Evolutionary conservation across 2,797 vertebrate genomes (phyloP), one percentile per base, ranked within the genome.

Genomic region (Botia kubotai): DNA sequence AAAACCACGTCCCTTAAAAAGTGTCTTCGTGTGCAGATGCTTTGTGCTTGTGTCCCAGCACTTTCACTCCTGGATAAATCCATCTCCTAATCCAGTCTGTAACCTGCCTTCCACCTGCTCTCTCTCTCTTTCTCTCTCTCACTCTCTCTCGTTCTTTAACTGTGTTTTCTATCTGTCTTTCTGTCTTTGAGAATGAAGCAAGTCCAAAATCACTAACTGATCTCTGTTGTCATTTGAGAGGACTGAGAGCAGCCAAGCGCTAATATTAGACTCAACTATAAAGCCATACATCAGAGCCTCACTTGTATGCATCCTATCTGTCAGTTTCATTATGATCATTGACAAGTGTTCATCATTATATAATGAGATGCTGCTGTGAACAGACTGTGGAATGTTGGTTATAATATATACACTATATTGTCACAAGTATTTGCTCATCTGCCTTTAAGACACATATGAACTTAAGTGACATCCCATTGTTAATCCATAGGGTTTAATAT

Each of bases 261-360:
- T 94, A 94, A 94, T 92, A 89, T 93, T 94, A 94, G 93, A 89
- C 85, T 73, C 69, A 86, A 92, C 87, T 90, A 92, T 92, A 91
- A 93, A 93, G 90, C 87, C 79, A 76, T 89, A 83, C 73, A 72
- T 89, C 87, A 89, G 90, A 87, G 88, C 88, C 87, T 82, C 77
- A 68, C 33, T 82, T 16, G 55, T 80, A 82, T 68, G 7, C 63
- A 52, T 50, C 43, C 10, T 10, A 10, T 43, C 39, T 5, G 39
- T 43, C 7, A 16, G 6, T 60, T 14, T 60, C 46, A 23, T 52
- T 62, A 46, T 46, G 43, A 46, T 8, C 10, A 46, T 10, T 46
- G 43, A 11, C 43, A 13, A 72, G 13, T 63, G 50, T 71, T 68
- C 57, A 17, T 46, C 10, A 46, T 33, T 33, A 6, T 6, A 21